A percentile compares a stretch with the other conserved stretches of the same genome.
Conservation (phyloP, 2,888 invertebrate genomes). For the Dinocampus coccinellae region DNA sequence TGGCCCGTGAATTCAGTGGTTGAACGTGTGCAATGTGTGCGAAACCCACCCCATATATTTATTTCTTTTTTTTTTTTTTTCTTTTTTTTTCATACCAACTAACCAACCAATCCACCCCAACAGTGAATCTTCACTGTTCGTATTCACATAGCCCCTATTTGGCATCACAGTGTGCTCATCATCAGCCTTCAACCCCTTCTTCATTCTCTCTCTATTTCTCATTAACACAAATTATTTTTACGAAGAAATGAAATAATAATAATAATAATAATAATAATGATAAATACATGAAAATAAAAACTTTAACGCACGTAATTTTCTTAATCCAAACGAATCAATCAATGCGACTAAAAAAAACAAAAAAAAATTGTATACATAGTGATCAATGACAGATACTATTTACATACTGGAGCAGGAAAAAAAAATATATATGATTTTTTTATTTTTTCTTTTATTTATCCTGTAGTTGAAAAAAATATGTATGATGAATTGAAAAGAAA, state of each 20-base stretch:
- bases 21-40: slow-evolving; percentile 40
- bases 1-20: slow-evolving; percentile 65
- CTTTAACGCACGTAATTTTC: neutral
- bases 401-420: neutral
- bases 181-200: slow-evolving; percentile 24
- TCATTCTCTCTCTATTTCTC: neutral
- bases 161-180: neutral
- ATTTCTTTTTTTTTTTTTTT: slow-evolving; percentile 51
- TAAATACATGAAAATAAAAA: slow-evolving; percentile 8
- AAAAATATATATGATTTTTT: neutral
- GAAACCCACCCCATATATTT: slow-evolving; percentile 50
- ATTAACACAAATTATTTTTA: neutral
- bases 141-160: slow-evolving; percentile 36
- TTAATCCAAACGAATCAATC: neutral
- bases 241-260: neutral
- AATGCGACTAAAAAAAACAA: neutral
- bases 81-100: too few relatives aligned
- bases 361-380: neutral
- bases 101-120: slow-evolving; percentile 50
- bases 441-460: too few relatives aligned
- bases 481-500: neutral
- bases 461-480: neutral
- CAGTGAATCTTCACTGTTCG: slow-evolving; percentile 47
- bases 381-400: neutral
- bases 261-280: too few relatives aligned